A percentile compares a stretch with the other conserved stretches of the same genome.
These are phyloP conservation scores for Coreoperca whiteheadi DNA, from an alignment of 2,113 vertebrate genomes.

Conservation along the genomic window DNA sequence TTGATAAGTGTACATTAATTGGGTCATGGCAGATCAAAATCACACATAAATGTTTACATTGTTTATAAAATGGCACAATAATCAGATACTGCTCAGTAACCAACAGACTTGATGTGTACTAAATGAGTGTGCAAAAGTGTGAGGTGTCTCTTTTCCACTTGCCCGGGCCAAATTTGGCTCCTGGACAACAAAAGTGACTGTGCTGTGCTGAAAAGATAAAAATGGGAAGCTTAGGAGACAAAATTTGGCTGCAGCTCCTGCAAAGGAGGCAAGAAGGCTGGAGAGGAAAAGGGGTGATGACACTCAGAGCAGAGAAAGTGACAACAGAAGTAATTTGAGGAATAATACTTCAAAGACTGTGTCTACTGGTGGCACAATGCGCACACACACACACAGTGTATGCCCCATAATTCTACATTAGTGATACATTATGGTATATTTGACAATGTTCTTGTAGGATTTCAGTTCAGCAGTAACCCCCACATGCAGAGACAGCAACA, in stretches of 20 bases:
- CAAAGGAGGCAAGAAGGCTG: conserved; percentile 8
- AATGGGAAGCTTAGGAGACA: not conserved
- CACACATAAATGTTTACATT: not conserved
- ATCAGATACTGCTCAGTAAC: not conserved
- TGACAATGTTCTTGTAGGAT: not conserved
- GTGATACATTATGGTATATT: not conserved
- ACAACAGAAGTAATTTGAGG: not conserved
- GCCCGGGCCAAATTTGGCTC: conserved; percentile 16
- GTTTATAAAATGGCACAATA: not conserved
- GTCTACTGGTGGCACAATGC: not conserved
- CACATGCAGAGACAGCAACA: not conserved
- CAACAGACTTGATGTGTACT: not conserved
- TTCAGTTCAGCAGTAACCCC: not conserved
- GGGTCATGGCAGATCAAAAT: not conserved
- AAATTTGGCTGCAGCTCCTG: conserved; percentile 28
- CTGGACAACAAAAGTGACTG: conserved; percentile 13
- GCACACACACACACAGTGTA: not conserved
- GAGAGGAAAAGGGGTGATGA: not conserved
- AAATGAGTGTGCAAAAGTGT: not conserved
- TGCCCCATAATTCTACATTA: not conserved
- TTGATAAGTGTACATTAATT: not conserved
- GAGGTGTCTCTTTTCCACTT: conserved; percentile 5
- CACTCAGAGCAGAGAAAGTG: conserved; percentile 8
- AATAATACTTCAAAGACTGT: not conserved
- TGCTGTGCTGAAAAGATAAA: conserved; percentile 38